A percentile compares a stretch with the other conserved stretches of the same genome.
phyloP scores from a whole-genome alignment of 2,797 vertebrate genomes.

The Cossypha polioptera region DNA sequence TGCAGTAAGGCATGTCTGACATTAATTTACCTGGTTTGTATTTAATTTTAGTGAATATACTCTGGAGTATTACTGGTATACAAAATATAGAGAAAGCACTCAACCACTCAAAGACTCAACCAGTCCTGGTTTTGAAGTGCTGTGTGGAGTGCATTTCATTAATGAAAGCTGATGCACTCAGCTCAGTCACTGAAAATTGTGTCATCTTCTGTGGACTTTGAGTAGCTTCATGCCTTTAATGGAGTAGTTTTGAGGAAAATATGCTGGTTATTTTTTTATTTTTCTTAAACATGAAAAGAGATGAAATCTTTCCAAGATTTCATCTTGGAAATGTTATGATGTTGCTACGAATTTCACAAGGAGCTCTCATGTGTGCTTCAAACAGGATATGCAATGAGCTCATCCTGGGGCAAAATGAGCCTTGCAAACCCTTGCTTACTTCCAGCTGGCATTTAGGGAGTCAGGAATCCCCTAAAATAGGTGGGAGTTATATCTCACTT shows the following conservation, averaged over 20 bases:
- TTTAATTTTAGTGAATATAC: background rate
- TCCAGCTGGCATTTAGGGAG: background rate
- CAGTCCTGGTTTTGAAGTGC: background rate
- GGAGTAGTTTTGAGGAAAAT: background rate
- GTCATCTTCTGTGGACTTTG: background rate
- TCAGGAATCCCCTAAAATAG: background rate
- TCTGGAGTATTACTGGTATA: background rate
- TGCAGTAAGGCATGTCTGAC: background rate
- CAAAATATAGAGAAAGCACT: background rate
- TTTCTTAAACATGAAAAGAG: background rate
- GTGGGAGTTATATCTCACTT: background rate
- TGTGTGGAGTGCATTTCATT: background rate
- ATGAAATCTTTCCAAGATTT: background rate
- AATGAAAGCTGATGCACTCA: background rate
- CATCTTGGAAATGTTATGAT: too few relatives aligned
- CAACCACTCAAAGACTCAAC: background rate
- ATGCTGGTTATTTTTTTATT: background rate
- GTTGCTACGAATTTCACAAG: background rate
- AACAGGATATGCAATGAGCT: background rate
- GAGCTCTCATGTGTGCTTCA: background rate
- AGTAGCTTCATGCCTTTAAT: background rate
- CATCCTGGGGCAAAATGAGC: background rate
- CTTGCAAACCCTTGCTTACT: background rate
- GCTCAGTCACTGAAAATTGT: background rate
- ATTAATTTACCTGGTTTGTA: background rate